Evolutionary conservation across 2,113 vertebrate species (phyloP).

Genomic region (Gymnocephalus cernua): DNA sequence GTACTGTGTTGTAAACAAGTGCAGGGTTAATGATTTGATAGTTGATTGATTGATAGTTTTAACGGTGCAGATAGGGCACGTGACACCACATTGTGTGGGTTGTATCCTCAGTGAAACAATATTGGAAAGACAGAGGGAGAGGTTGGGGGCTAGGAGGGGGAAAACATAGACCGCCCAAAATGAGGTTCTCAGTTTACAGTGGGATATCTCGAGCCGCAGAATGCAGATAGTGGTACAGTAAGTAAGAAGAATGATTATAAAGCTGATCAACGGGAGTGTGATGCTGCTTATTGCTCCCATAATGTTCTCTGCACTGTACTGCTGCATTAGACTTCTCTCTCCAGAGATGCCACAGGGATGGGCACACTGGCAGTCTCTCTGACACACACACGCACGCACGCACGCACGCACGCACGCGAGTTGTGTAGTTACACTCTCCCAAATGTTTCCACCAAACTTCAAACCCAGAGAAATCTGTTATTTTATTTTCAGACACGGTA

Average conservation of each 20-base stretch:
- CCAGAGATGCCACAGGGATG: slow-evolving; percentile 41
- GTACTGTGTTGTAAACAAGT: slow-evolving; percentile 11
- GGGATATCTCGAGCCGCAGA: slow-evolving; percentile 45
- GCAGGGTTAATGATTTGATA: slow-evolving; percentile 11
- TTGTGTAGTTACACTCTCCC: too few relatives aligned
- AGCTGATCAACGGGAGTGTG: slow-evolving; percentile 63
- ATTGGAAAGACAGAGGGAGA: slow-evolving; percentile 1
- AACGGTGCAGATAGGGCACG: slow-evolving; percentile 7
- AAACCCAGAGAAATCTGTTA: too few relatives aligned
- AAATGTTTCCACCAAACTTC: too few relatives aligned
- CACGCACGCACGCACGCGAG: neutral
- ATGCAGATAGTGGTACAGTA: slow-evolving; percentile 61
- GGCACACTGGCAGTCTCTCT: neutral
- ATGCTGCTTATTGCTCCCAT: slow-evolving; percentile 69
- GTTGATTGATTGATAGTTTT: slow-evolving; percentile 15
- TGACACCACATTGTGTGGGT: slow-evolving; percentile 3
- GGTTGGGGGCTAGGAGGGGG: slow-evolving; percentile 7
- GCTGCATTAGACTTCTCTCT: slow-evolving; percentile 50
- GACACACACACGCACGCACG: neutral
- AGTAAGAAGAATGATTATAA: slow-evolving; percentile 75
- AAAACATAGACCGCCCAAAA: slow-evolving; percentile 23
- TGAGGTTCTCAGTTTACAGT: slow-evolving; percentile 54
- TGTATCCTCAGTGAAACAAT: slow-evolving; percentile 15
- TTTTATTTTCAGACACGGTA: too few relatives aligned
- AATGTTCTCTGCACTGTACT: slow-evolving; percentile 57